phyloP scores from a whole-genome alignment of 2,797 vertebrate species.

The Darevskia nairensis region DNA sequence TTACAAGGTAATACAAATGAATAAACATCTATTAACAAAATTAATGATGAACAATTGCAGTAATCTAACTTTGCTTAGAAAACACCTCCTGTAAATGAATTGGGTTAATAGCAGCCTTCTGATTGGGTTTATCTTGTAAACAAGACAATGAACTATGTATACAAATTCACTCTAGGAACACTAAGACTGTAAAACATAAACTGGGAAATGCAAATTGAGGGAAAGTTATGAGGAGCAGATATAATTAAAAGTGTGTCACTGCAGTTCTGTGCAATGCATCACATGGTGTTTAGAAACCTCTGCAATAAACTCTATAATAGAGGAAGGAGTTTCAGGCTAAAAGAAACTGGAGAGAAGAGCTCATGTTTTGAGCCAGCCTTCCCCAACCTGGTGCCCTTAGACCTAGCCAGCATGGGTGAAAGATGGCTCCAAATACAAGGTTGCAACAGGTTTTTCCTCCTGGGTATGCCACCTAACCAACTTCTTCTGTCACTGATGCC shows the following conservation, averaged over 20 bases:
- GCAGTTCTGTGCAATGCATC: not conserved
- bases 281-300: not conserved
- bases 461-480: no score
- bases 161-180: conserved; percentile 33
- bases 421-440: no score
- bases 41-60: conserved; percentile 63
- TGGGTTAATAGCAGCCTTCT: conserved; percentile 45
- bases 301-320: not conserved
- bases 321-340: not conserved
- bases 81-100: conserved; percentile 60
- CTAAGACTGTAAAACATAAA: conserved; percentile 44
- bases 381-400: no score
- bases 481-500: no score
- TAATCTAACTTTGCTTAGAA: conserved; percentile 61
- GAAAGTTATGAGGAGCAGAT: conserved; percentile 10
- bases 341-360: not conserved
- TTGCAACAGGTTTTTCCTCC: no score
- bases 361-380: not conserved
- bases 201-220: conserved; percentile 40
- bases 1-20: conserved; percentile 66
- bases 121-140: conserved; percentile 57
- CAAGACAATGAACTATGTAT: conserved; percentile 41
- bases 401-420: no score
- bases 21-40: conserved; percentile 63
- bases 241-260: conserved; percentile 38